Base-by-base conservation (phyloP, 2,888 invertebrate genomes). In the Machimus rusticus region DNA sequence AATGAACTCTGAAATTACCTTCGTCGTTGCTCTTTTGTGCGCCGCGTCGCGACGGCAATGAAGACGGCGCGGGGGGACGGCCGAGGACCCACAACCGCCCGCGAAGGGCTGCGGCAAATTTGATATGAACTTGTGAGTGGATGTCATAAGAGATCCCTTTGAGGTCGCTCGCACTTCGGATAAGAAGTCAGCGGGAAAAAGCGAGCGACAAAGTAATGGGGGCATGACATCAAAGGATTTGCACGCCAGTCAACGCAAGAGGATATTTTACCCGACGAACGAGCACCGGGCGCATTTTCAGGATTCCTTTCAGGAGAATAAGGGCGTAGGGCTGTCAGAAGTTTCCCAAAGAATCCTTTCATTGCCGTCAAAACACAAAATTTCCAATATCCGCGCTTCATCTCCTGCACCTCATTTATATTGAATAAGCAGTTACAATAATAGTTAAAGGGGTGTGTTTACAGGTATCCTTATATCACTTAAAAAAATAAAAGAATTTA, bases 1-100 rank as follows among this genome's bases (percentile, higher is more conserved):
- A 82, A 82, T 82, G 82, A 82, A 82, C 82, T 82, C 57, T 82
- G 82, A 82, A 82, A 82, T 82, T 82, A 55, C 66, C 66, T 82
- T 82, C 43, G 66, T 57, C 82, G 57, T 37, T 55, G 66, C 57
- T 57, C 82, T 66, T 82, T 82, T 82, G 57, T 66, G 57, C 3
- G 28, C 66, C 66, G 5, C 51, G 43, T 46, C 43, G 43, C 16
- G 43, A 46, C 43, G 43, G 12, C 16, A 16, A 46, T 16, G 14
- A 12, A 39, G 39, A 39, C 9, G 12, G 12, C 9, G 39, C 14
- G 12, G 23, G 23, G 12, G 4, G 8, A n/a, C n/a, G 8, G 12
- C 12, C 0, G 12, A 9, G 9, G 23, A 9, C 23, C 8, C 37
- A 37, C 12, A 23, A 3, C n/a, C 57, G 0, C 4, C 23, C 66